Evolutionary conservation across 2,797 vertebrate species (phyloP), one percentile per base, ranked within the genome.

Genomic region (Macroramphosus scolopax): DNA sequence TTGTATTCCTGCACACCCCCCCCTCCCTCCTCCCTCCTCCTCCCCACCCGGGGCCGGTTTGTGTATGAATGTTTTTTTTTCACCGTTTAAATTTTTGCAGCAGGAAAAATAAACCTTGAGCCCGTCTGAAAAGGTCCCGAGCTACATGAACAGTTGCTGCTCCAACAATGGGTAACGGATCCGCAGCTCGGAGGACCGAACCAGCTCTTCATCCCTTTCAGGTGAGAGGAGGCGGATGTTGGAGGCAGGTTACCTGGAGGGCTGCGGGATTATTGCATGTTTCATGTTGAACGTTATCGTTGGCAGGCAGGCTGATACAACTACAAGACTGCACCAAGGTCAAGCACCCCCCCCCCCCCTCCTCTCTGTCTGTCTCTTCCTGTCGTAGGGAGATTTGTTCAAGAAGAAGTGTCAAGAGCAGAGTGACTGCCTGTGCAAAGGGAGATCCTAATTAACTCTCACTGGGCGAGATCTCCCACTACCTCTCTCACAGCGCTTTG

Each of bases 361-460:
- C 35, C 3, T 70, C 43, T 28, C 53, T 43, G 29, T 18, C 5
- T 1, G 37, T 63, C 38, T 75, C 68, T 56, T 61, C 35, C 28
- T 54, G 49, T 58, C 43, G 34, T 43, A 57, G 64, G 49, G 68
- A 60, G 66, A 78, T 85, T 79, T 72, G 80, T 79, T 67, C 49
- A 47, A 76, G 72, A 80, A 80, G 80, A 77, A 78, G 66, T 81
- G 86, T 85, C 78, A 80, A 84, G 80, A 78, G 72, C 65, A 50
- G 80, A 86, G 60, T 73, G 77, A 86, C 82, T 78, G 81, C 72
- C 68, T 34, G 52, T 22, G 63, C 50, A 81, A 71, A 63, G 60
- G 64, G 57, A 71, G 71, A 77, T 82, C 82, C 78, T 84, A 86
- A 88, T 88, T 85, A 86, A 84, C 75, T 81, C 74, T 79, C 80